Percentiles rank a stretch among this genome's conserved stretches.
phyloP scores from a whole-genome alignment of 2,113 vertebrate genomes.

The Gulo gulo region DNA sequence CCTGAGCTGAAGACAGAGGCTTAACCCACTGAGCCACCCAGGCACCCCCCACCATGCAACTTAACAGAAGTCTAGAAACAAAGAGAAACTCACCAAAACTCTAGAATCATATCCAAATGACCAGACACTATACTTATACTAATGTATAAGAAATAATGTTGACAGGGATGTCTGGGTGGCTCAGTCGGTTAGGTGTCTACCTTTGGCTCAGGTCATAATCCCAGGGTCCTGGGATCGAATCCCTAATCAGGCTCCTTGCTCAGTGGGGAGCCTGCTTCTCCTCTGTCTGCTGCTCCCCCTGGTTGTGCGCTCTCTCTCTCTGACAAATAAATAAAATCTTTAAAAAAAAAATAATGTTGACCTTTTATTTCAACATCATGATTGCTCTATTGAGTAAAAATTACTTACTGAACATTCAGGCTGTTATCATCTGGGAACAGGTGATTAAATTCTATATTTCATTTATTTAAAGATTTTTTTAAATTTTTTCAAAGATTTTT shows the following conservation, averaged over 20 bases:
- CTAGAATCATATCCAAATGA: background rate
- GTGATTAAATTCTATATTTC: background rate
- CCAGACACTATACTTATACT: background rate
- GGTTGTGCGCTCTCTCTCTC: background rate
- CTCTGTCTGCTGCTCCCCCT: background rate
- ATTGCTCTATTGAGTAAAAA: constrained; percentile 8
- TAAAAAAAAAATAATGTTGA: background rate
- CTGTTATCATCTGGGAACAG: background rate
- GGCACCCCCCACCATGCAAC: background rate
- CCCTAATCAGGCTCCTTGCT: background rate
- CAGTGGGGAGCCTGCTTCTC: background rate
- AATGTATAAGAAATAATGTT: background rate
- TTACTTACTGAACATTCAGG: background rate
- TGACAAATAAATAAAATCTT: no score
- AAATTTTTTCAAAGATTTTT: no score
- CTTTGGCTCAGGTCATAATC: background rate
- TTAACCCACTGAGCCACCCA: no score
- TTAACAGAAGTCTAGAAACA: background rate
- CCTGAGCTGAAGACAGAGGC: no score
- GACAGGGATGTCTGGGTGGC: background rate
- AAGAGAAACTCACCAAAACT: background rate
- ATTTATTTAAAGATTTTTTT: no score
- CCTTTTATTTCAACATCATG: constrained; percentile 11
- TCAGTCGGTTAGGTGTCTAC: background rate
- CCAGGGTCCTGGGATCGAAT: background rate